Evolutionary conservation across 2,113 vertebrate genomes (phyloP).

Genomic region (Mirounga angustirostris): DNA sequence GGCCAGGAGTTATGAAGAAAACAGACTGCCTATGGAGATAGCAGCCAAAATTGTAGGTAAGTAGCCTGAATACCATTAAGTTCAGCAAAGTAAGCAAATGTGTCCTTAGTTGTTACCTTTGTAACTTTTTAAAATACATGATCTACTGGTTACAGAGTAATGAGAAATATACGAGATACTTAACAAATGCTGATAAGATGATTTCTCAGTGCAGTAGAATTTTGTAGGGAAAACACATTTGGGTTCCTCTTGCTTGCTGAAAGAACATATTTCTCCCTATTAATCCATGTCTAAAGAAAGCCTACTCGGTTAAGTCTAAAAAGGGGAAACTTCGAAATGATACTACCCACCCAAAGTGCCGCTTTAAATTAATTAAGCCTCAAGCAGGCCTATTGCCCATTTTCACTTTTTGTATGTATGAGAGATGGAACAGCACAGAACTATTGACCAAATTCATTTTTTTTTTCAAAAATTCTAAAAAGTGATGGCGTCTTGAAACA

Average conservation of each 20-base stretch:
- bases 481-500: not conserved
- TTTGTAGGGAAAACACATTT: not conserved
- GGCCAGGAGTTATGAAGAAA: not conserved
- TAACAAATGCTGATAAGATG: not conserved
- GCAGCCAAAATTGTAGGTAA: not conserved
- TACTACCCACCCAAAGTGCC: not conserved
- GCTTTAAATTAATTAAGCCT: not conserved
- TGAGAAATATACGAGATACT: not conserved
- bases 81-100: not conserved
- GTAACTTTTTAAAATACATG: not conserved
- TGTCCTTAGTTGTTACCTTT: not conserved
- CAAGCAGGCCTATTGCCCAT: no score
- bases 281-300: not conserved
- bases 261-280: not conserved
- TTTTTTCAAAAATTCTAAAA: slow-evolving; percentile 29
- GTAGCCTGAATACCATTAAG: not conserved
- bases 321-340: not conserved
- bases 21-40: not conserved
- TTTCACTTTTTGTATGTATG: not conserved
- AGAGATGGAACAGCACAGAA: not conserved
- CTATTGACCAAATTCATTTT: not conserved
- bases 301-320: not conserved
- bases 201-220: not conserved
- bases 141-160: not conserved
- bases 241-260: not conserved